Conservation (phyloP, 92 coral and sea anemone genomes). For the Phymanthus crucifer region DNA sequence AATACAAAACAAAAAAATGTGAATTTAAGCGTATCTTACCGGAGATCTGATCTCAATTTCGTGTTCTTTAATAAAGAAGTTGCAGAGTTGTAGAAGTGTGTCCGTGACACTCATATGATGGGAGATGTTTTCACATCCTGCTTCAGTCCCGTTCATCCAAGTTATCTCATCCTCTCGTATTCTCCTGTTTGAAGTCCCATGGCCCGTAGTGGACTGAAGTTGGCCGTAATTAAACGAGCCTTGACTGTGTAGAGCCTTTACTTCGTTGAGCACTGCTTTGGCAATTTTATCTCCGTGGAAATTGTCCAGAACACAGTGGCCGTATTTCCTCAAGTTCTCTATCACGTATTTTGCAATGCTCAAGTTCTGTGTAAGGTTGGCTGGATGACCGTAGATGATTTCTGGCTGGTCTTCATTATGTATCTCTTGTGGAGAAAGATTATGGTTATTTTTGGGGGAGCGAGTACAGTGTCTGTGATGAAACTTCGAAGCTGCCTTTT, state of each 20-base stretch:
- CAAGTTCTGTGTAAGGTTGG: slow-evolving; percentile 25
- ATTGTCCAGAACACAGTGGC: slow-evolving; percentile 77
- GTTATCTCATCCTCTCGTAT: slow-evolving; percentile 86
- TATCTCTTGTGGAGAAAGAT: slow-evolving; percentile 3
- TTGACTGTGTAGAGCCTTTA: slow-evolving; percentile 55
- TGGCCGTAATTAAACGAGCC: slow-evolving; percentile 78
- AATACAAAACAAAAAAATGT: background rate
- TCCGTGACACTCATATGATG: slow-evolving; percentile 80
- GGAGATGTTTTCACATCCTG: slow-evolving; percentile 45
- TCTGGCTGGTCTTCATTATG: background rate
- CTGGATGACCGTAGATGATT: background rate
- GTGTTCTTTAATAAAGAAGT: slow-evolving; percentile 56
- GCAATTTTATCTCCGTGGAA: slow-evolving; percentile 76
- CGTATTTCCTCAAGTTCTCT: slow-evolving; percentile 41
- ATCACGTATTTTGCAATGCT: slow-evolving; percentile 52
- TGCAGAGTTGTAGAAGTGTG: slow-evolving; percentile 57
- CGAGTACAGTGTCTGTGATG: slow-evolving; percentile 35
- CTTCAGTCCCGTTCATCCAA: slow-evolving; percentile 75
- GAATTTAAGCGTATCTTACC: slow-evolving; percentile 34
- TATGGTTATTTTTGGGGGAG: background rate
- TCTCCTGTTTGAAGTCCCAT: slow-evolving; percentile 57
- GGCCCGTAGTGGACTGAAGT: slow-evolving; percentile 64
- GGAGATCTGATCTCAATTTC: slow-evolving; percentile 49
- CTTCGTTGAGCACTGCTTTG: slow-evolving; percentile 63
- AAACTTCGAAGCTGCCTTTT: slow-evolving; percentile 26